Percentiles rank a stretch among this genome's conserved stretches.
phyloP scores from a whole-genome alignment of 1,140 invertebrate species.

The Drosophila suzukii region DNA sequence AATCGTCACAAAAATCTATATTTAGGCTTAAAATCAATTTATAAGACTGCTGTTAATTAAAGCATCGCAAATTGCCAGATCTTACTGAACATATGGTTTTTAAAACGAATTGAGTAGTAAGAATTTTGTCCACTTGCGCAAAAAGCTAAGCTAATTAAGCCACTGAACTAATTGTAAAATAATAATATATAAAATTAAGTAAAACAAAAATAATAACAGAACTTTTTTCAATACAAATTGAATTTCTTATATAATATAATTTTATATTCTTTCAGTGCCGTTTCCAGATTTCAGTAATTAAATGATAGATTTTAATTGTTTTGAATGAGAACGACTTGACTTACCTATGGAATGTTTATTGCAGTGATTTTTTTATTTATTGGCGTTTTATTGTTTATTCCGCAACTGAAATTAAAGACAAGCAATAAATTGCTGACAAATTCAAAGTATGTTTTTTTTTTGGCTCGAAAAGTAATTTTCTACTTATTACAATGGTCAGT shows the following conservation, averaged over 20 bases:
- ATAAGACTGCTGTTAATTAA: no score
- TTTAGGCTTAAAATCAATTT: neutral
- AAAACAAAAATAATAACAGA: no score
- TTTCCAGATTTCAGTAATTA: no score
- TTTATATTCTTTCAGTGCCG: no score
- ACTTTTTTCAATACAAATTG: no score
- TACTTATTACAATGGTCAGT: constrained; percentile 14
- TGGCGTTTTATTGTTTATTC: neutral
- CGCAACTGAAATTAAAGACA: constrained; percentile 16
- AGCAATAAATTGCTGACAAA: neutral
- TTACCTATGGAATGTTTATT: constrained; percentile 16
- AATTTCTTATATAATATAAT: no score
- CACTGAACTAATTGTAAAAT: neutral
- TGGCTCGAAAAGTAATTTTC: neutral
- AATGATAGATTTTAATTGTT: neutral
- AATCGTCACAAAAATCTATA: neutral
- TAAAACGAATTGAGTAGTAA: neutral
- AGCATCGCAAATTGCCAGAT: no score
- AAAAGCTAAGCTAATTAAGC: neutral
- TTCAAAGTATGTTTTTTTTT: neutral
- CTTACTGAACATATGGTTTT: neutral
- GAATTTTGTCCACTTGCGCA: neutral
- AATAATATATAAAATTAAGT: neutral
- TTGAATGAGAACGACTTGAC: neutral
- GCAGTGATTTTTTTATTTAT: constrained; percentile 2